A percentile compares a stretch with the other conserved stretches of the same genome.
Evolutionary conservation across 2,888 invertebrate genomes (phyloP).

Genomic region (Noctua janthe): DNA sequence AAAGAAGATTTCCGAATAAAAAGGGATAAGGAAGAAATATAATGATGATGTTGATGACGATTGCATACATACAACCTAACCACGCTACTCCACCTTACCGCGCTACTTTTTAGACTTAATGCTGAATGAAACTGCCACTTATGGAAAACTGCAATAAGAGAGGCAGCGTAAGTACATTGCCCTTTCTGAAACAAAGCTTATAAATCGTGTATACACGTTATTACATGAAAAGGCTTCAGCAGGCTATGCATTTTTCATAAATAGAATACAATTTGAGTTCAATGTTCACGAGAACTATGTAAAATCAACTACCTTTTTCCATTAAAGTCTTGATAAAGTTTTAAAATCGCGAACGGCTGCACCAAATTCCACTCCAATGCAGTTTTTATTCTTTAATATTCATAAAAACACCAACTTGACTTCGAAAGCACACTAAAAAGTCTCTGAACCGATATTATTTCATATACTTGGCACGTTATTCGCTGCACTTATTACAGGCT

Average conservation of each 20-base stretch:
- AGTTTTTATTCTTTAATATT: conserved; percentile 43
- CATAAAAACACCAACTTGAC: conserved; percentile 51
- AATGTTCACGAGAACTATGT: not conserved
- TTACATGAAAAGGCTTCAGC: not conserved
- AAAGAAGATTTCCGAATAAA: too few species aligned
- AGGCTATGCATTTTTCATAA: conserved; percentile 1
- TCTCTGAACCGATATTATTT: conserved; percentile 46
- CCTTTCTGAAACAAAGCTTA: not conserved
- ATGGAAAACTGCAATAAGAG: not conserved
- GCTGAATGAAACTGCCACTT: not conserved
- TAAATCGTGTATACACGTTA: not conserved
- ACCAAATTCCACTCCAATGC: conserved; percentile 13
- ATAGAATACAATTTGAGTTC: not conserved
- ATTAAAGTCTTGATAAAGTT: conserved; percentile 8
- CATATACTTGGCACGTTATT: conserved; percentile 39
- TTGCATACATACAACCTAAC: not conserved
- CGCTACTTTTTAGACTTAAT: not conserved
- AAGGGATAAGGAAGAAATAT: too few species aligned
- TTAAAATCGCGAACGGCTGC: not conserved
- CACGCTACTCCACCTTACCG: not conserved
- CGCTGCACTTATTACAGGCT: conserved; percentile 4
- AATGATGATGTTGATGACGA: not conserved
- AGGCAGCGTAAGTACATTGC: not conserved
- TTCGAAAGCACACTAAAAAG: conserved; percentile 36
- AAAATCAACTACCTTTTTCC: conserved; percentile 14